A percentile compares a stretch with the other conserved stretches of the same genome.
phyloP scores from a whole-genome alignment of 2,888 invertebrate genomes.

The Gortyna flavago region DNA sequence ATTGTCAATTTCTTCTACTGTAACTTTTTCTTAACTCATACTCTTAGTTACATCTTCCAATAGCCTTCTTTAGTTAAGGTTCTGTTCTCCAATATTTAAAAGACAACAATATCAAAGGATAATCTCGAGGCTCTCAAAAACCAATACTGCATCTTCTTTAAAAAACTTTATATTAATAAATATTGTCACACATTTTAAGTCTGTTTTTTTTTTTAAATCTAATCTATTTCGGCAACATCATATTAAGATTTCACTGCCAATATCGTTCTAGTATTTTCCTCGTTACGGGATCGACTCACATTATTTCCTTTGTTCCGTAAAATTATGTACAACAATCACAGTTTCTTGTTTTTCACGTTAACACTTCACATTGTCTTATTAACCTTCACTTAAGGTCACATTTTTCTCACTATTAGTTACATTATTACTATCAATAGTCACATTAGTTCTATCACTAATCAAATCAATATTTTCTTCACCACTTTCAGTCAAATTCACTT shows the following conservation, averaged over 20 bases:
- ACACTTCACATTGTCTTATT: slow-evolving; percentile 8
- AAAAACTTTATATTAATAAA: background rate
- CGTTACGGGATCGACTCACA: background rate
- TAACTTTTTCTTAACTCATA: background rate
- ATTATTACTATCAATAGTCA: slow-evolving; percentile 20
- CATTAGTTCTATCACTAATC: slow-evolving; percentile 15
- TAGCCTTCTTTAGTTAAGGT: no score
- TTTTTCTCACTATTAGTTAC: slow-evolving; percentile 30
- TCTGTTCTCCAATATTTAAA: background rate
- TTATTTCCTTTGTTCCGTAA: slow-evolving; percentile 1
- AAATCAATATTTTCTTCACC: slow-evolving; percentile 38
- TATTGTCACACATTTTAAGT: background rate
- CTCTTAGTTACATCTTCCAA: background rate
- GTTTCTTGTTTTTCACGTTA: slow-evolving; percentile 1
- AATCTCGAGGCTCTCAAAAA: background rate
- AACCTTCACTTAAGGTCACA: slow-evolving; percentile 38
- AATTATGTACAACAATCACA: background rate
- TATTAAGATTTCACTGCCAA: no score
- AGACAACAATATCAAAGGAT: background rate
- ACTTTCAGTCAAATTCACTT: slow-evolving; percentile 63
- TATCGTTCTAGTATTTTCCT: background rate
- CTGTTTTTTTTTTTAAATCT: background rate
- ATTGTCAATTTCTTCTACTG: background rate
- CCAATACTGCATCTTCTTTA: background rate
- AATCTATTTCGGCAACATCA: background rate